Evolutionary conservation across 2,113 vertebrate species (phyloP).

Genomic region (Aramus guarauna): DNA sequence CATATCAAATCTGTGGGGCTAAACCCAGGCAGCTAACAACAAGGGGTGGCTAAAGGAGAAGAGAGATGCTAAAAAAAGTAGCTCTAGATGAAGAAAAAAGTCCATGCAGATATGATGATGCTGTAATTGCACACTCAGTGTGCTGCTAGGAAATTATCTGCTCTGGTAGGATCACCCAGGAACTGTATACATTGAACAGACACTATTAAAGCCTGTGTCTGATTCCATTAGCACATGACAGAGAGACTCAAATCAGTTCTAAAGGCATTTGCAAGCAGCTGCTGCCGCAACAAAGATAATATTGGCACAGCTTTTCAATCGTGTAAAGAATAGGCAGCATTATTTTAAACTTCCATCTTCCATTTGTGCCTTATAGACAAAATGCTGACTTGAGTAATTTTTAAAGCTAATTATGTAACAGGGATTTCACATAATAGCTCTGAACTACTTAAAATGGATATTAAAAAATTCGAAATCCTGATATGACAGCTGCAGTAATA

Average conservation of each 20-base stretch:
- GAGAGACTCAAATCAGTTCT: not conserved
- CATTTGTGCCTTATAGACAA: not conserved
- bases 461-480: slow-evolving; percentile 30
- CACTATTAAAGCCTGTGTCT: not conserved
- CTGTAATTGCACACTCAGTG: not conserved
- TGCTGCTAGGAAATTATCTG: not conserved
- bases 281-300: not conserved
- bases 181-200: not conserved
- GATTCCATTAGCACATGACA: not conserved
- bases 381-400: not conserved
- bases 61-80: not conserved
- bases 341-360: not conserved
- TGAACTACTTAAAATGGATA: slow-evolving; percentile 34
- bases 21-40: not conserved
- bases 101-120: not conserved
- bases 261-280: slow-evolving; percentile 5
- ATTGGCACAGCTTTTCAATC: not conserved
- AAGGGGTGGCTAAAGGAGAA: not conserved
- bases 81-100: not conserved
- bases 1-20: not conserved
- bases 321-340: not conserved
- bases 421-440: slow-evolving; percentile 30
- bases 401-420: slow-evolving; percentile 48
- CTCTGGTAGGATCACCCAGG: not conserved
- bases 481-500: slow-evolving; percentile 9